phyloP scores from a whole-genome alignment of 2,888 invertebrate genomes.

The Cryptops parisi region DNA sequence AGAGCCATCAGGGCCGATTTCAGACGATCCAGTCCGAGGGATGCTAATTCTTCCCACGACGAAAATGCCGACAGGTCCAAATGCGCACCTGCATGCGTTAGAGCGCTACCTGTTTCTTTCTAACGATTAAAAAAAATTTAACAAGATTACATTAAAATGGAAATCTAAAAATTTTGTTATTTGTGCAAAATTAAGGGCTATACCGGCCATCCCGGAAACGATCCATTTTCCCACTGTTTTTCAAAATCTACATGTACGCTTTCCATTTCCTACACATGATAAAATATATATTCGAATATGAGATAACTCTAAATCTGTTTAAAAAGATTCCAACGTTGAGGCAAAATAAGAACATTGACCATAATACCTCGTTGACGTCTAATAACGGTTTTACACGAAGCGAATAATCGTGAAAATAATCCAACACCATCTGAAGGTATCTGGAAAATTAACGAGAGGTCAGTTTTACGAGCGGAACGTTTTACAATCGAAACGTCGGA shows the following conservation, averaged over 20 bases:
- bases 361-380: conserved; percentile 52
- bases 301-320: too few species aligned
- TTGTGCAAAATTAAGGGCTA: conserved; percentile 25
- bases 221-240: conserved; percentile 72
- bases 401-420: conserved; percentile 72
- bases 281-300: conserved; percentile 7
- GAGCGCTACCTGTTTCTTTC: conserved; percentile 73
- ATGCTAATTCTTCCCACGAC: conserved; percentile 92
- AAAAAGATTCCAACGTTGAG: too few species aligned
- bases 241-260: conserved; percentile 65
- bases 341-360: too few species aligned
- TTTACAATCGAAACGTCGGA: too few species aligned
- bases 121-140: conserved; percentile 26
- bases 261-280: conserved; percentile 45
- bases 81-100: conserved; percentile 90
- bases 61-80: conserved; percentile 96
- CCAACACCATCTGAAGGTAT: conserved; percentile 67
- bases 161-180: background rate
- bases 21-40: conserved; percentile 86
- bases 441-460: conserved; percentile 22
- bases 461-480: too few species aligned
- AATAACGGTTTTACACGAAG: conserved; percentile 69
- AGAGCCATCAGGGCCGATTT: conserved; percentile 95
- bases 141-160: background rate
- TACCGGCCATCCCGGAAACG: conserved; percentile 88